A percentile compares a stretch with the other conserved stretches of the same genome.
phyloP scores from a whole-genome alignment of 2,888 invertebrate species.

The Argyresthia albistria region DNA sequence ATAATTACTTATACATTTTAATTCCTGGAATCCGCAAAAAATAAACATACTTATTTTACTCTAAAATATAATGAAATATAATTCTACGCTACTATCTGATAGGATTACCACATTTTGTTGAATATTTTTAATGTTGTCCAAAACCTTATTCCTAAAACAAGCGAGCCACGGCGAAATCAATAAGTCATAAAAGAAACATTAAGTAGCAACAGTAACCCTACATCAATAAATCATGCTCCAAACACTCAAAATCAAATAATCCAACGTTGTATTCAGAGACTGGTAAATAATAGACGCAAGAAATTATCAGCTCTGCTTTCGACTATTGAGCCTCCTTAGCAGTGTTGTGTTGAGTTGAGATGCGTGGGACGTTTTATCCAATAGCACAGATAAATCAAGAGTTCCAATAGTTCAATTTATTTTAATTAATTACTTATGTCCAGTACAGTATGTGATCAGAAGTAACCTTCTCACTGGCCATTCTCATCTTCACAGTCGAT shows the following conservation, averaged over 20 bases:
- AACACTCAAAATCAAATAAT: constrained; percentile 61
- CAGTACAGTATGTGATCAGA: constrained; percentile 38
- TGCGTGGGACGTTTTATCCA: background rate
- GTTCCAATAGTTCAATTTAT: background rate
- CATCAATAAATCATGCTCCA: constrained; percentile 58
- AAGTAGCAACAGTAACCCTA: constrained; percentile 56
- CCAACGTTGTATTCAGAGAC: constrained; percentile 36
- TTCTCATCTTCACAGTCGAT: constrained; percentile 54
- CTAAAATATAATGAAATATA: too few relatives aligned
- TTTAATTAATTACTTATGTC: constrained; percentile 8
- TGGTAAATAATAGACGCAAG: constrained; percentile 48
- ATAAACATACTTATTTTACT: too few relatives aligned
- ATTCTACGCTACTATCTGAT: too few relatives aligned
- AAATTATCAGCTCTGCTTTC: background rate
- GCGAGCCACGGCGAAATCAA: constrained; percentile 56
- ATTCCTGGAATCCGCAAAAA: too few relatives aligned
- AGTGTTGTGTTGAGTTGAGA: background rate
- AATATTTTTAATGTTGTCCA: too few relatives aligned
- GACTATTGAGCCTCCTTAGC: background rate
- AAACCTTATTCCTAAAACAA: background rate
- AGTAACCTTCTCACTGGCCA: constrained; percentile 40
- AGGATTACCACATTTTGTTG: too few relatives aligned
- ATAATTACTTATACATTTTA: too few relatives aligned
- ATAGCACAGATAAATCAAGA: too few relatives aligned
- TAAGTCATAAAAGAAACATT: constrained; percentile 54